A percentile compares a stretch with the other conserved stretches of the same genome.
Conservation (phyloP, 2,113 vertebrate species). For the Sinocyclocheilus maitianheensis region DNA sequence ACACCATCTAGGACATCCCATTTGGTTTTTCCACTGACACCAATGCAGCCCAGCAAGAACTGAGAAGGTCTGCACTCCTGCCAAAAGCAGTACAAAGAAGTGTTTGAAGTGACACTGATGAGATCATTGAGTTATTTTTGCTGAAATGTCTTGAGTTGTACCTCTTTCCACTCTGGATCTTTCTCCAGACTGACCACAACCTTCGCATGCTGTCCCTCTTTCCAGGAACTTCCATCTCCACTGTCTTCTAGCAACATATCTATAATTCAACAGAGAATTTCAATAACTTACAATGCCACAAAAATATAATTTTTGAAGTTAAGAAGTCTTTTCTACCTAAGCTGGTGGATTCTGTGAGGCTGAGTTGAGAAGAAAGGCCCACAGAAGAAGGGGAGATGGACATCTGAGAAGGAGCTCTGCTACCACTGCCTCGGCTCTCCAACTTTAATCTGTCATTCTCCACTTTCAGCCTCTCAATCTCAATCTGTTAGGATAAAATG, state of each 20-base stretch:
- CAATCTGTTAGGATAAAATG: conserved; percentile 69
- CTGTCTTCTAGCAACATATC: conserved; percentile 85
- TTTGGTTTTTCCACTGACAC: conserved; percentile 96
- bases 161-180: conserved; percentile 51
- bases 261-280: conserved; percentile 50
- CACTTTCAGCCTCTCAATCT: conserved; percentile 86
- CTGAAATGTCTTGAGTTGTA: conserved; percentile 9
- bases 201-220: conserved; percentile 84
- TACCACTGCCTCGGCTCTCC: conserved; percentile 81
- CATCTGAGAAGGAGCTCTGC: conserved; percentile 80
- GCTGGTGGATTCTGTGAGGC: conserved; percentile 77
- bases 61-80: conserved; percentile 49
- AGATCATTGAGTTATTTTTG: background rate
- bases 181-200: conserved; percentile 74
- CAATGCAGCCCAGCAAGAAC: conserved; percentile 92
- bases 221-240: conserved; percentile 73
- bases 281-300: background rate
- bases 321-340: conserved; percentile 35
- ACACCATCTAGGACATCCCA: conserved; percentile 98
- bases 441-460: conserved; percentile 86
- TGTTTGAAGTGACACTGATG: background rate
- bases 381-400: conserved; percentile 79
- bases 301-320: background rate
- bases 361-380: conserved; percentile 63
- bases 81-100: background rate